Conservation (phyloP, 2,113 vertebrate species). For the Deroptyus accipitrinus region DNA sequence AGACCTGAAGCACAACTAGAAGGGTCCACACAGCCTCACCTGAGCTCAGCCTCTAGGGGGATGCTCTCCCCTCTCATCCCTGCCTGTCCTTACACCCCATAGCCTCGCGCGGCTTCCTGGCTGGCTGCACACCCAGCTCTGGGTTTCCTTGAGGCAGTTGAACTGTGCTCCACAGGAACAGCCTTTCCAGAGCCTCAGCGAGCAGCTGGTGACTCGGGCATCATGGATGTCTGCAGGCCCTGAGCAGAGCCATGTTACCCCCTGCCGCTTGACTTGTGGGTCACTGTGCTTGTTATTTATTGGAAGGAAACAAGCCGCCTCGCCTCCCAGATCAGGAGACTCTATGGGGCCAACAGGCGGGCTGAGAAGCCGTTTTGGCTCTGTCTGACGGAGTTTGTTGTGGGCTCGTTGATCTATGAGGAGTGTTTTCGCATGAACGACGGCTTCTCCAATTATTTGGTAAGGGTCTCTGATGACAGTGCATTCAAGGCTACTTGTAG, state of each 20-base stretch:
- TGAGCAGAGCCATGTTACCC: background rate
- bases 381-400: slow-evolving; percentile 79
- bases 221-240: background rate
- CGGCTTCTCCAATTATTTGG: slow-evolving; percentile 86
- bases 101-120: background rate
- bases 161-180: background rate
- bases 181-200: background rate
- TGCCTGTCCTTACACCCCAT: no score
- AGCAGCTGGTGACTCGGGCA: rapidly evolving
- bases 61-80: no score
- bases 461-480: slow-evolving; percentile 45
- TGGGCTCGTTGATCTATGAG: slow-evolving; percentile 78
- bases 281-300: background rate
- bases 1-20: no score
- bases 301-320: slow-evolving; percentile 87
- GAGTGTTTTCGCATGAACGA: slow-evolving; percentile 93
- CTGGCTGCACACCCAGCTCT: background rate
- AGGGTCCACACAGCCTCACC: background rate
- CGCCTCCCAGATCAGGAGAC: slow-evolving; percentile 86
- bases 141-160: background rate
- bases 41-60: no score
- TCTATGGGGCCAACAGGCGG: slow-evolving; percentile 90
- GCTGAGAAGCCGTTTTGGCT: slow-evolving; percentile 84
- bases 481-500: background rate
- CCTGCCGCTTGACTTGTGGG: no score